These are phyloP conservation scores for Aphelenchoides besseyi DNA, from an alignment of 1,140 invertebrate species.

Conservation along the genomic window DNA sequence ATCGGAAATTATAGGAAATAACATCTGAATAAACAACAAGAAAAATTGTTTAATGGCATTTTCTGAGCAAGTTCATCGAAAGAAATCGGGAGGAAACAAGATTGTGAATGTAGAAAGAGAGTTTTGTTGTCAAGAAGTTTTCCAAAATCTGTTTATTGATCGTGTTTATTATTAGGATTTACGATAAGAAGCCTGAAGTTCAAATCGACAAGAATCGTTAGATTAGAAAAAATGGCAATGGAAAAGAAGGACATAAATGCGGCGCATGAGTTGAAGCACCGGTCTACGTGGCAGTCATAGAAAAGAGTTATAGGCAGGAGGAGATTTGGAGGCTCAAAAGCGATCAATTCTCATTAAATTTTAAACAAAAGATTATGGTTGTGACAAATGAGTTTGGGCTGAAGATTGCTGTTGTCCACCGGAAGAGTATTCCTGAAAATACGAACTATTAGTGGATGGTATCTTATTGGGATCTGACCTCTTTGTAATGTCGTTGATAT, in stretches of 20 bases:
- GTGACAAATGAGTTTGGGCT: not conserved
- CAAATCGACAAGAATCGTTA: too few species aligned
- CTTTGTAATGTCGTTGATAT: conserved; percentile 47
- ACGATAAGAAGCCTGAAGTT: too few species aligned
- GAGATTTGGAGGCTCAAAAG: not conserved
- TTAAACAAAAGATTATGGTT: conserved; percentile 4
- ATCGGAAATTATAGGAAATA: too few species aligned
- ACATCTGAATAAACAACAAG: too few species aligned
- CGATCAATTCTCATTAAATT: not conserved
- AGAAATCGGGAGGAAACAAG: too few species aligned
- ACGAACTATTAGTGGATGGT: not conserved
- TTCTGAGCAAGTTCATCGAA: too few species aligned
- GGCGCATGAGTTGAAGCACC: not conserved
- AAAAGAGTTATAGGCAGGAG: not conserved
- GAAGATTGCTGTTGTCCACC: conserved; percentile 5
- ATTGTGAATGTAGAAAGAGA: too few species aligned
- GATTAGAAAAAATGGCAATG: too few species aligned
- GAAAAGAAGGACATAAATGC: not conserved
- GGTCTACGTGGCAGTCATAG: not conserved
- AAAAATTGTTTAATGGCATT: too few species aligned
- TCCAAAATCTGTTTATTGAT: too few species aligned
- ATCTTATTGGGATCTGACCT: conserved; percentile 26
- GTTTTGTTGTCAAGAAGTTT: too few species aligned
- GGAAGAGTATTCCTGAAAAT: not conserved
- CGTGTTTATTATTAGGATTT: too few species aligned